These are phyloP conservation scores for Latrodectus geometricus DNA, from an alignment of 1,140 invertebrate genomes.

Conservation along the genomic window DNA sequence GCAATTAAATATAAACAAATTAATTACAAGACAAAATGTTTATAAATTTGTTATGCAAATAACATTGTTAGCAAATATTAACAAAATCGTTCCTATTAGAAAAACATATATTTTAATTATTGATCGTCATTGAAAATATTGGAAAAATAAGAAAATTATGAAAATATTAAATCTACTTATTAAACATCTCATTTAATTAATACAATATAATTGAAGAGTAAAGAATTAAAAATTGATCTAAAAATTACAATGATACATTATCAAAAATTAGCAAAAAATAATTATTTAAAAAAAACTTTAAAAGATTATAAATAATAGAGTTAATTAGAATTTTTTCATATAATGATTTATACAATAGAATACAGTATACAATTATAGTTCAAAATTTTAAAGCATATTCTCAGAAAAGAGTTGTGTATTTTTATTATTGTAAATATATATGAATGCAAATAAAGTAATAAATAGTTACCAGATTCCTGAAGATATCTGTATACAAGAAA, in stretches of 20 bases:
- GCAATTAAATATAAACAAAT: too few species aligned
- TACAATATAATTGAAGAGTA: too few species aligned
- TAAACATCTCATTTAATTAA: too few species aligned
- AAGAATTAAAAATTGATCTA: too few species aligned
- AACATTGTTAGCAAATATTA: too few species aligned
- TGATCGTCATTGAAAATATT: too few species aligned
- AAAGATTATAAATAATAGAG: background rate
- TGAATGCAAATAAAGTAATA: constrained; percentile 10
- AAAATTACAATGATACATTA: background rate
- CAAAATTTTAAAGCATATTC: background rate
- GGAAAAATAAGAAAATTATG: background rate
- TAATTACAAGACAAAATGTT: too few species aligned
- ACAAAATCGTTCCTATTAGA: too few species aligned
- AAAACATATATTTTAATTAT: too few species aligned
- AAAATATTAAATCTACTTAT: background rate
- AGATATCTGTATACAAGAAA: constrained; percentile 98
- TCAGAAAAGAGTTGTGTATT: background rate
- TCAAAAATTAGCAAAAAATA: too few species aligned
- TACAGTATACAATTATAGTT: background rate
- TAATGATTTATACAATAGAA: background rate
- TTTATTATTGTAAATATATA: background rate
- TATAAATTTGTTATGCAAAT: too few species aligned
- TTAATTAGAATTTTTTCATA: background rate
- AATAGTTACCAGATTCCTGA: constrained; percentile 92
- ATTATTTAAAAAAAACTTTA: background rate